A percentile compares a stretch with the other conserved stretches of the same genome.
Conservation (phyloP, 2,113 vertebrate genomes). For the Pachyramphus minor region DNA sequence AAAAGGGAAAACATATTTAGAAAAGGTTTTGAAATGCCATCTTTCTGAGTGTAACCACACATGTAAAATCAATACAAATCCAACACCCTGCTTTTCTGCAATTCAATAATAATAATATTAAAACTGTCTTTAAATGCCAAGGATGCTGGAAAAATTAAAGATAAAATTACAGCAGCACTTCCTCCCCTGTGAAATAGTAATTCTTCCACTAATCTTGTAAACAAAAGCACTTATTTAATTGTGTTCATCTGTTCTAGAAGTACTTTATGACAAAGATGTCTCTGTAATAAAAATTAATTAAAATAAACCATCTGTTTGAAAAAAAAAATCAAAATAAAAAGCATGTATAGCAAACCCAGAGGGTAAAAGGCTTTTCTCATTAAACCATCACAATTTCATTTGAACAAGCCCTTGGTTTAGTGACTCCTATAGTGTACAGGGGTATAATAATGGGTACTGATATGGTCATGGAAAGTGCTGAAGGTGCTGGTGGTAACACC, state of each 20-base stretch:
- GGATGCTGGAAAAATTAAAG: conserved; percentile 67
- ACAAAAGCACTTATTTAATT: conserved; percentile 67
- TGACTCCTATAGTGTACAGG: background rate
- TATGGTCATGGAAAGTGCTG: background rate
- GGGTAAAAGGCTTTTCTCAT: background rate
- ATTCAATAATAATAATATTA: conserved; percentile 68
- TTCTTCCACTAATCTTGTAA: conserved; percentile 67
- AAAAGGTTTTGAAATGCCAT: conserved; percentile 51
- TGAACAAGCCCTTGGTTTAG: background rate
- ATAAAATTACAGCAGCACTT: conserved; percentile 63
- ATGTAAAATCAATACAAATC: conserved; percentile 61
- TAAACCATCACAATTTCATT: background rate
- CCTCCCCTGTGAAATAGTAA: conserved; percentile 48
- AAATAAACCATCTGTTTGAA: conserved; percentile 66
- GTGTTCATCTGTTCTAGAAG: conserved; percentile 67
- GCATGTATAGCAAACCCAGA: background rate
- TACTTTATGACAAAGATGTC: conserved; percentile 61
- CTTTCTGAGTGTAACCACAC: conserved; percentile 45
- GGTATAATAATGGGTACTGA: background rate
- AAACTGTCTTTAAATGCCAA: conserved; percentile 70
- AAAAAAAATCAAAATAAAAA: background rate
- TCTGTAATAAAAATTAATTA: conserved; percentile 74
- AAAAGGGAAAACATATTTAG: conserved; percentile 41
- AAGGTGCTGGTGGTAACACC: background rate
- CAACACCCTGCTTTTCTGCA: conserved; percentile 44